Conservation (phyloP, 2,113 vertebrate genomes). For the Prionailurus bengalensis region DNA sequence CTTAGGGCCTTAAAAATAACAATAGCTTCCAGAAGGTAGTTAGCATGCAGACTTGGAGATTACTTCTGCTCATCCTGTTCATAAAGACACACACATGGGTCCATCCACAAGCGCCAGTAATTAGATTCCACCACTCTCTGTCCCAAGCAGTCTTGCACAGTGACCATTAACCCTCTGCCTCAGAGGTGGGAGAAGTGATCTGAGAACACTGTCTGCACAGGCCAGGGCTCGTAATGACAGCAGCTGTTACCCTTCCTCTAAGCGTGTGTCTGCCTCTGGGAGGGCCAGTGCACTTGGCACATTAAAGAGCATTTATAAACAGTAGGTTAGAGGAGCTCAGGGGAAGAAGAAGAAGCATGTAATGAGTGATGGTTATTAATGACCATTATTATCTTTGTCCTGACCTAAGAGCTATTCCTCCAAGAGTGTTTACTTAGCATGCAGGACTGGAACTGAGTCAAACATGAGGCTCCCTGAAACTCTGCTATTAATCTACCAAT, state of each 20-base stretch:
- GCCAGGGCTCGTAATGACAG: conserved; percentile 44
- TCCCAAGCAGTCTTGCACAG: background rate
- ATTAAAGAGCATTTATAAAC: conserved; percentile 77
- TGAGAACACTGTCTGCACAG: background rate
- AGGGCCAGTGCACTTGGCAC: background rate
- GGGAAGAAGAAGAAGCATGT: conserved; percentile 53
- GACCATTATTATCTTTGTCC: conserved; percentile 71
- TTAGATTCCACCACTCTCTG: conserved; percentile 32
- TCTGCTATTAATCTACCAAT: conserved; percentile 31
- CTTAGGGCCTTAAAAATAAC: conserved; percentile 62
- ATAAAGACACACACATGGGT: conserved; percentile 38
- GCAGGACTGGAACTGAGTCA: conserved; percentile 12
- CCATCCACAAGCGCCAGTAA: conserved; percentile 38
- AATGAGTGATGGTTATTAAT: conserved; percentile 74
- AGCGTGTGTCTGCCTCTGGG: background rate
- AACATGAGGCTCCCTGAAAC: background rate
- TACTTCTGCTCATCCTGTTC: conserved; percentile 12
- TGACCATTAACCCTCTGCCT: conserved; percentile 54
- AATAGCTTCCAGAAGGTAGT: conserved; percentile 36
- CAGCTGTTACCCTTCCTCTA: conserved; percentile 33
- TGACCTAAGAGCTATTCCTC: conserved; percentile 63
- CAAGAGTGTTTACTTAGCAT: conserved; percentile 67
- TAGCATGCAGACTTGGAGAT: conserved; percentile 29
- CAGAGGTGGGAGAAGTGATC: conserved; percentile 23
- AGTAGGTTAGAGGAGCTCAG: conserved; percentile 52